Evolutionary conservation across 1,140 invertebrate species (phyloP), one percentile per base, ranked within the genome.

Genomic region (Brachionus sp.): DNA sequence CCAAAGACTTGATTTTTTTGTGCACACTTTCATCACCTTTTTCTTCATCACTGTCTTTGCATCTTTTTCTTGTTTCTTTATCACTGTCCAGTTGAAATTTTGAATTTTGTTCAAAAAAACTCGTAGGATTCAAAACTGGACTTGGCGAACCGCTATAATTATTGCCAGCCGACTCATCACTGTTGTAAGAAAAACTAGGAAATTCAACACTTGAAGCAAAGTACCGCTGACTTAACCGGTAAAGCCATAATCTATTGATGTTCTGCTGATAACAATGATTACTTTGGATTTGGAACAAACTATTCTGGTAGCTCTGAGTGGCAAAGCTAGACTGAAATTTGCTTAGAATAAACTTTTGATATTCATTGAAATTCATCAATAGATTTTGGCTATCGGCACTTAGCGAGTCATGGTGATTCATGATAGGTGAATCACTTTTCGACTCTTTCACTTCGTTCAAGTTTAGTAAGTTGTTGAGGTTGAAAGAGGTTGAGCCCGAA

Each of bases 291-390:
- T 68, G 64, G 29, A 68, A n/a, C 4, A 70, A 39, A 44, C 37
- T 12, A 39, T 42, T 70, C 16, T 35, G 35, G 66, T 33, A 57
- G 13, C 13, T 16, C 1, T 57, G 3, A 57, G n/a, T 6, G 23
- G 13, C 23, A 19, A n/a, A 66, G 64, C 64, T 66, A 4, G 33
- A 37, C 33, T 70, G 66, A 70, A 70, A 70, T 70, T 70, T 70
- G 35, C 35, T 70, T 19, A 70, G 35, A 1, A 70, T n/a, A 37
- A 70, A 37, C 5, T 70, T 70, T 23, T 70, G 66, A 39, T 70
- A 70, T 19, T 70, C 66, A 39, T 39, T 19, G 3, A 39, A 70
- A n/a, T 70, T 66, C 13, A 33, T 37, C 9, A 66, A 12, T 5
- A 33, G 25, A 12, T 10, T 33, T 4, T 66, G 25, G 33, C 10